These are phyloP conservation scores for Cosmorhoe ocellata DNA, from an alignment of 2,888 invertebrate species.

Conservation along the genomic window DNA sequence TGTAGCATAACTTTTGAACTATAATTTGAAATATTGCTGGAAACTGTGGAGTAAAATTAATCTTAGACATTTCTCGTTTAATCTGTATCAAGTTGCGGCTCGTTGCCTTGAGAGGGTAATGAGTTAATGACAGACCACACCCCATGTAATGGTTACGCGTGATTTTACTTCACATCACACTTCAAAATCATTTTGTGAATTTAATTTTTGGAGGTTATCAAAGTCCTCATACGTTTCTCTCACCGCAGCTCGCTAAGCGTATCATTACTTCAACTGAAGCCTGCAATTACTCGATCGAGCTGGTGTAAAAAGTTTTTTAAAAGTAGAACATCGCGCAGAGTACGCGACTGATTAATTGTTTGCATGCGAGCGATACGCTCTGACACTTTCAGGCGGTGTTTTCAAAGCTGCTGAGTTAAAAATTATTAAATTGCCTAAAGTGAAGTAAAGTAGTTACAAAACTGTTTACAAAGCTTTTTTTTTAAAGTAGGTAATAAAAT, in stretches of 20 bases:
- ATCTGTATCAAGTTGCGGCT: slow-evolving; percentile 46
- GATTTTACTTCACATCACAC: slow-evolving; percentile 75
- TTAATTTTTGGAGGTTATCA: slow-evolving; percentile 67
- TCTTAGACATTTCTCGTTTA: slow-evolving; percentile 40
- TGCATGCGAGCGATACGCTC: slow-evolving; percentile 47
- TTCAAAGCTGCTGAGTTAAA: slow-evolving; percentile 18
- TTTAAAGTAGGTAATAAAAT: too few relatives aligned
- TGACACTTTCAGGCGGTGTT: slow-evolving; percentile 42
- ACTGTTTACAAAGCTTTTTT: too few relatives aligned
- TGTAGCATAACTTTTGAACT: too few relatives aligned
- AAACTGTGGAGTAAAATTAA: slow-evolving; percentile 34
- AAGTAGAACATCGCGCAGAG: slow-evolving; percentile 47
- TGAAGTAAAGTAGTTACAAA: too few relatives aligned
- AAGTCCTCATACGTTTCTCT: slow-evolving; percentile 60
- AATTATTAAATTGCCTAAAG: too few relatives aligned
- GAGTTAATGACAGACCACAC: slow-evolving; percentile 74
- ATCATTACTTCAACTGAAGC: slow-evolving; percentile 64
- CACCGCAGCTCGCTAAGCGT: slow-evolving; percentile 59
- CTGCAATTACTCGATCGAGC: slow-evolving; percentile 63
- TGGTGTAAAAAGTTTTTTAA: slow-evolving; percentile 55
- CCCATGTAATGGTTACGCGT: slow-evolving; percentile 64
- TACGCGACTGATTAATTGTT: slow-evolving; percentile 56
- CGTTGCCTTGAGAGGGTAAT: slow-evolving; percentile 71
- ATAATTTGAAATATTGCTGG: too few relatives aligned
- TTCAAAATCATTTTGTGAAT: slow-evolving; percentile 66